Conservation (phyloP, 2,888 invertebrate species). For the Drosophila paranaensis region DNA sequence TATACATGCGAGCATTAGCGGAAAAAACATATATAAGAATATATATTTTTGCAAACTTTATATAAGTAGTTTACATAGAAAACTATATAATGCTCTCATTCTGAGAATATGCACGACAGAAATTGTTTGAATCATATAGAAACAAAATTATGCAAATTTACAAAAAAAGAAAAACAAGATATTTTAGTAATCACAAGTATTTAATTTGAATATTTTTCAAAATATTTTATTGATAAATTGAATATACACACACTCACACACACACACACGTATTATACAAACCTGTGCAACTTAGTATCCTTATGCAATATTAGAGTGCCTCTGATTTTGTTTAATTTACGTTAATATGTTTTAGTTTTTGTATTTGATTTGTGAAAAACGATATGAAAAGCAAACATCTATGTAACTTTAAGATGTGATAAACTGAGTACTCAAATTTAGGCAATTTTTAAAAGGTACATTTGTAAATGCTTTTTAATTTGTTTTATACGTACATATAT, state of each 20-base stretch:
- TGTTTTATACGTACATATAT: slow-evolving; percentile 60
- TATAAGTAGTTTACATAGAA: slow-evolving; percentile 66
- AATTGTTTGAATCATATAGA: slow-evolving; percentile 48
- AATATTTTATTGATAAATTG: slow-evolving; percentile 18
- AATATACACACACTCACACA: slow-evolving; percentile 14
- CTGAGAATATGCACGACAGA: slow-evolving; percentile 50
- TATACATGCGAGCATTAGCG: slow-evolving; percentile 40
- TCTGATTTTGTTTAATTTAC: slow-evolving; percentile 73
- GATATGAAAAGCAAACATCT: slow-evolving; percentile 52
- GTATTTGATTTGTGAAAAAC: slow-evolving; percentile 22
- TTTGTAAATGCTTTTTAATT: slow-evolving; percentile 75
- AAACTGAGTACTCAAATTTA: slow-evolving; percentile 77
- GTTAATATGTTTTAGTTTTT: slow-evolving; percentile 42
- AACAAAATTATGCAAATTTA: slow-evolving; percentile 63
- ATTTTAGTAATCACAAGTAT: slow-evolving; percentile 45
- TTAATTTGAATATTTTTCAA: slow-evolving; percentile 44
- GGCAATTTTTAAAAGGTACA: slow-evolving; percentile 71
- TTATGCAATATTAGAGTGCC: slow-evolving; percentile 84
- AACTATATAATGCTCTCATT: slow-evolving; percentile 55
- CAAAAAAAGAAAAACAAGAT: slow-evolving; percentile 29
- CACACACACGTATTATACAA: slow-evolving; percentile 52
- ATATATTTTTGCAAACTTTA: slow-evolving; percentile 74
- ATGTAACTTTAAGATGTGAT: slow-evolving; percentile 75
- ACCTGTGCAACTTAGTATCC: slow-evolving; percentile 80
- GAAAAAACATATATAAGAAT: slow-evolving; percentile 24